Evolutionary conservation across 2,113 vertebrate species (phyloP), one percentile per base, ranked within the genome.

Genomic region (Camarhynchus parvulus): DNA sequence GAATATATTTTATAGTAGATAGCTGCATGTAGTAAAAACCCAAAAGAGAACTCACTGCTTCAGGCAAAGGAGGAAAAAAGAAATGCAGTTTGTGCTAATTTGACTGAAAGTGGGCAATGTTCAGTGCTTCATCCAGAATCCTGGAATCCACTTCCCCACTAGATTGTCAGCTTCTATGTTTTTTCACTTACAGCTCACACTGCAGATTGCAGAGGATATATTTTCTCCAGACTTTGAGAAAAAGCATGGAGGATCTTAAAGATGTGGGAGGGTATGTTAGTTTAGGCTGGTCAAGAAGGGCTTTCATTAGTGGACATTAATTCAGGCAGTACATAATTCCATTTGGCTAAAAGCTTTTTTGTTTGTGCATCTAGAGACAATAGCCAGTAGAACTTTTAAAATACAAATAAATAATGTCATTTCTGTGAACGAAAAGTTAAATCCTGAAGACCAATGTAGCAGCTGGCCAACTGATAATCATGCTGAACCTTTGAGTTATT

Each of bases 321-420:
- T 86, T 88, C 33, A 89, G 23, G 37, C 17, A 41, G 13, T 74
- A 31, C 4, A 12, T 83, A 46, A 80, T 90, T 93, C 69, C 7
- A 74, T 33, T 88, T 87, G n/a, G 67, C 33, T 83, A 83, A 89
- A 87, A 37, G 11, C 42, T 92, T 93, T 92, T 93, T 92, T 72
- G 44, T 58, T 83, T 83, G 30, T 83, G 30, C 16, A 83, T 47
- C 53, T 59, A 87, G 37, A 91, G 41, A 70, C 59, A 92, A 83
- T 9, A 78, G 25, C 25, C 67, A 72, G 16, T 33, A 50, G 24
- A 44, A 69, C 5, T 42, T 95, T 70, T 17, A 0, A 72, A 85
- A 90, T 30, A 82, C 30, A 66, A 88, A 59, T 67, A 94, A 92
- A 91, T 58, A 95, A 85, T 83, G 31, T 9, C 6, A 78, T 69